Conservation (phyloP, 2,113 vertebrate species). For the Phoxinus phoxinus region DNA sequence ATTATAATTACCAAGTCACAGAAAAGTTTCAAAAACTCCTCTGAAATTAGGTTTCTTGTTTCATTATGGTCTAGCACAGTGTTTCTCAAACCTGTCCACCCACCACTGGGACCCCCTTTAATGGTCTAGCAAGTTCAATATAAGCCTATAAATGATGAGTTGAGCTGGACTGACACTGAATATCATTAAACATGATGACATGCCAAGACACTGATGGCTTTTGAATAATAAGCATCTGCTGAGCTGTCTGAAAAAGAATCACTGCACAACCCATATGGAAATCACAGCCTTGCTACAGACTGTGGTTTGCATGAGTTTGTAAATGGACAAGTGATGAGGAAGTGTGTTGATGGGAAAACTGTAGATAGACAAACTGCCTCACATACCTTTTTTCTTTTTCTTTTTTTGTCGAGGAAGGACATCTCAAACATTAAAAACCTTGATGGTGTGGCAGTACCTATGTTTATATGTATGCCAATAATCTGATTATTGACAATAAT, state of each 20-base stretch:
- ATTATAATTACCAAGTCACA: constrained; percentile 63
- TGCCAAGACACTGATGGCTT: constrained; percentile 73
- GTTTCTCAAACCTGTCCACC: no score
- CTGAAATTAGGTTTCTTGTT: constrained; percentile 55
- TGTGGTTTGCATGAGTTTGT: constrained; percentile 19
- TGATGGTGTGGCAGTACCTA: not conserved
- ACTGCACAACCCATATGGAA: constrained; percentile 64
- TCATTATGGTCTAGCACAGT: constrained; percentile 41
- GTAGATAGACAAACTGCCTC: not conserved
- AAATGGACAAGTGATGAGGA: constrained; percentile 51
- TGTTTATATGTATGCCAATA: not conserved
- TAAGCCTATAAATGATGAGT: constrained; percentile 47
- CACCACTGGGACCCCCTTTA: no score
- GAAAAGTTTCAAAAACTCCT: constrained; percentile 49
- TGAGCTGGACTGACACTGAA: constrained; percentile 58
- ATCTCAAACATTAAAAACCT: not conserved
- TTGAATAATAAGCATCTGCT: constrained; percentile 66
- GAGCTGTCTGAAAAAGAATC: constrained; percentile 47
- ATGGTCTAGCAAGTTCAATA: constrained; percentile 49
- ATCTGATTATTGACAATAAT: not conserved
- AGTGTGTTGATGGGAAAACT: constrained; percentile 47
- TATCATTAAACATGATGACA: constrained; percentile 62
- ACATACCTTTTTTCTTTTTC: not conserved
- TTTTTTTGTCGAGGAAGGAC: not conserved
- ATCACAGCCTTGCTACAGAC: constrained; percentile 69